Conservation (phyloP, 2,113 vertebrate genomes). For the Himantopus leucocephalus region DNA sequence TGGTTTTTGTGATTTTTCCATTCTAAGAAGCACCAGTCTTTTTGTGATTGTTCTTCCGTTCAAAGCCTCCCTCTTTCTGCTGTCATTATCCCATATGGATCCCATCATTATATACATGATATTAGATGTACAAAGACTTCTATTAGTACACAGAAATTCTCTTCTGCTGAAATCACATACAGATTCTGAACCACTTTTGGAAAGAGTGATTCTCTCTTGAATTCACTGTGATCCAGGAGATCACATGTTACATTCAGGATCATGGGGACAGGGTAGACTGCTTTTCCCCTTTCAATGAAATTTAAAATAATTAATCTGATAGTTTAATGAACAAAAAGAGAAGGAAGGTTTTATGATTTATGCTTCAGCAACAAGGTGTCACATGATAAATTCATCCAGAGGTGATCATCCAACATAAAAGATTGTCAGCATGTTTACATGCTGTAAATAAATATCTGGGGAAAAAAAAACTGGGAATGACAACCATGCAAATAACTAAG, state of each 20-base stretch:
- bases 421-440: neutral
- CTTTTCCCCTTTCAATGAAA: neutral
- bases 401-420: neutral
- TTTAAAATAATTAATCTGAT: neutral
- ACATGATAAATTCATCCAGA: neutral
- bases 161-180: neutral
- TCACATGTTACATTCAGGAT: neutral
- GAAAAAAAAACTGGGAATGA: neutral
- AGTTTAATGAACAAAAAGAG: neutral
- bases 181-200: neutral
- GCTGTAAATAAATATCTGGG: neutral
- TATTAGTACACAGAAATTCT: neutral
- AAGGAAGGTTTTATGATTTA: neutral
- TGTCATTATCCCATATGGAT: neutral
- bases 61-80: neutral
- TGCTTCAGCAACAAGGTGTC: neutral
- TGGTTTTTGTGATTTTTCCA: neutral
- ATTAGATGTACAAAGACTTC: neutral
- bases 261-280: neutral
- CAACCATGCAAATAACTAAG: neutral
- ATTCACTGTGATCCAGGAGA: neutral
- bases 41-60: neutral
- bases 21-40: neutral
- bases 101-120: neutral
- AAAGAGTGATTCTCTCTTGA: neutral